These are phyloP conservation scores for Onychorhynchus coronatus DNA, from an alignment of 2,113 vertebrate genomes.

Conservation along the genomic window DNA sequence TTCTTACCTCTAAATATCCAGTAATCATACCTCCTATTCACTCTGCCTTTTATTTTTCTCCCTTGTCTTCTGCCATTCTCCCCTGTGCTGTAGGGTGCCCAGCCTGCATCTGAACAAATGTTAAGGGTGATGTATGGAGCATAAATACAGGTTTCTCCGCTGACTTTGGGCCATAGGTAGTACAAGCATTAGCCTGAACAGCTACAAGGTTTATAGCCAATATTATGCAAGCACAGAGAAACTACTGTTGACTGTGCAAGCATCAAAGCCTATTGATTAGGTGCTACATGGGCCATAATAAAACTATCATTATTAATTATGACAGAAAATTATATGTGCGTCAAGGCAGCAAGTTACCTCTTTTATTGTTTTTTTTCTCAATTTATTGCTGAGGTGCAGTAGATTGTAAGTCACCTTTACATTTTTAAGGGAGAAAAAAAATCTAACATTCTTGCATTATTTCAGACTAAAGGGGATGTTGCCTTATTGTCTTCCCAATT, in stretches of 20 bases:
- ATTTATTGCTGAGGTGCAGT: constrained; percentile 37
- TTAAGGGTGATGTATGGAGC: constrained; percentile 59
- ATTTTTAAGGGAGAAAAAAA: not conserved
- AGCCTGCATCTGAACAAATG: constrained; percentile 48
- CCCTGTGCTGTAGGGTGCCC: not conserved
- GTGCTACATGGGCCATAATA: constrained; percentile 59
- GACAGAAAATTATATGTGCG: not conserved
- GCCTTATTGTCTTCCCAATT: constrained; percentile 32
- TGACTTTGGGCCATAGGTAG: constrained; percentile 40
- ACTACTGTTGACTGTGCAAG: constrained; percentile 47
- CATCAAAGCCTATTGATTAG: constrained; percentile 72
- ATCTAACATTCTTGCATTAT: not conserved
- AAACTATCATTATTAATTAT: constrained; percentile 69
- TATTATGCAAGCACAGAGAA: constrained; percentile 51
- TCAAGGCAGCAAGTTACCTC: constrained; percentile 27
- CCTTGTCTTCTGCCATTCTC: not conserved
- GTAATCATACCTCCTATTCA: not conserved
- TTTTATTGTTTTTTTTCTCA: not conserved
- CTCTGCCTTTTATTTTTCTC: not conserved
- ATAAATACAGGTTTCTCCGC: constrained; percentile 57
- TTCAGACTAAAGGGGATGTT: not conserved
- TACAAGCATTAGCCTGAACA: constrained; percentile 59
- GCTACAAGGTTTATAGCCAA: constrained; percentile 34
- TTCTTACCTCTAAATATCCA: not conserved
- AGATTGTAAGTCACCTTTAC: constrained; percentile 31